These are phyloP conservation scores for Tringa solitaria DNA, from an alignment of 2,113 vertebrate species.

Conservation along the genomic window DNA sequence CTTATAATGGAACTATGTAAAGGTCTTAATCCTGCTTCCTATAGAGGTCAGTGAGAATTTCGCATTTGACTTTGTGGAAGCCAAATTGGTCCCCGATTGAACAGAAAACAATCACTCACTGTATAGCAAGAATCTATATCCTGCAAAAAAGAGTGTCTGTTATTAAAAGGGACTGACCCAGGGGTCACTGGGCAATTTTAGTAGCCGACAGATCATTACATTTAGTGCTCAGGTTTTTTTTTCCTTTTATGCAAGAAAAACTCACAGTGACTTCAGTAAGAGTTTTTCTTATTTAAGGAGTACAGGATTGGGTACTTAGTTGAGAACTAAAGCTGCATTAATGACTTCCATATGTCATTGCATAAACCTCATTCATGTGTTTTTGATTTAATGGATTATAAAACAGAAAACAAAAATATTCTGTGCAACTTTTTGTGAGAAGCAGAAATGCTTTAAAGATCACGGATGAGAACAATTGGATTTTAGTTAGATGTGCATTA, in stretches of 20 bases:
- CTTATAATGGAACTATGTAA: neutral
- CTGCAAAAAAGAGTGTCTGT: neutral
- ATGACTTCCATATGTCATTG: conserved; percentile 67
- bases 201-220: conserved; percentile 22
- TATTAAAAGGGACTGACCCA: conserved; percentile 18
- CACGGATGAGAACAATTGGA: conserved; percentile 47
- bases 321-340: conserved; percentile 52
- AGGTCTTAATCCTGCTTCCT: conserved; percentile 37
- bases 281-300: conserved; percentile 44
- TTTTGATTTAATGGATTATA: conserved; percentile 68
- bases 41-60: neutral
- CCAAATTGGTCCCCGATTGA: neutral
- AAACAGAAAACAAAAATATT: conserved; percentile 69
- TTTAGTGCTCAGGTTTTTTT: neutral
- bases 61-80: conserved; percentile 6
- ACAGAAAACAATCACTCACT: conserved; percentile 32
- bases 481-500: conserved; percentile 55
- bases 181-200: conserved; percentile 22
- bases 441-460: conserved; percentile 46
- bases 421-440: conserved; percentile 47
- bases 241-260: conserved; percentile 16
- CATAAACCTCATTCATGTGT: conserved; percentile 61
- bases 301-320: conserved; percentile 36
- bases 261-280: conserved; percentile 19
- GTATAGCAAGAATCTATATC: conserved; percentile 20